Base-by-base conservation (phyloP, 2,113 vertebrate genomes). In the Scomber colias region DNA sequence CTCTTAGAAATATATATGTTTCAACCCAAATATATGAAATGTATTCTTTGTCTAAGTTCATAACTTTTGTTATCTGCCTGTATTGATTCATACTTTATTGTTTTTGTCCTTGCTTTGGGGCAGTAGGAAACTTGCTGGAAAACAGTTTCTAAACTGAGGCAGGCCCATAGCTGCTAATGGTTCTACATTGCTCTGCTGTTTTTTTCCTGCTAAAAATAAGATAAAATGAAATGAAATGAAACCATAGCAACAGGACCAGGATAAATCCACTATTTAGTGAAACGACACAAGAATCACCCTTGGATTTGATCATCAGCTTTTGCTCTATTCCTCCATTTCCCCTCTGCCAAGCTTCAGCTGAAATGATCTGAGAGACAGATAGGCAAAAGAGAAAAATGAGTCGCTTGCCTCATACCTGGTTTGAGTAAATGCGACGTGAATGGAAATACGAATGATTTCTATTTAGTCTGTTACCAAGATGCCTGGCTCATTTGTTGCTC, bases 211-310 rank as follows among this genome's bases (percentile, higher is more conserved):
- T 40, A 40, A 40, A 40, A 40, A 40, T 40, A 40, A 40, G 9
- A 40, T 40, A 40, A 40, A 40, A 40, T 40, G 35, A 40, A 40
- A 40, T 40, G 35, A 40, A 40, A 40, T 40, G 35, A 40, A 89
- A 78, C 92, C 92, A 93, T 92, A 81, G 91, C 84, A 93, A 93
- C 90, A 84, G 86, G 64, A 57, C 62, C 64, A 54, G 84, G 77
- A 83, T 83, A 87, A 91, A 91, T 90, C 77, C 85, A 82, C 75
- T 85, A 68, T 88, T 90, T 89, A 90, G 89, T 78, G 77, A 87
- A 85, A 87, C 19, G 85, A 87, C 86, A 92, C 71, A 80, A 84
- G 82, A 90, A 89, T 88, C 85, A 83, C 69, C 77, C 75, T 53
- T 27, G 66, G 78, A 90, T 89, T 85, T 87, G 80, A 92, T 89